Base-by-base conservation (phyloP, 2,888 invertebrate genomes). In the Schizotus pectinicornis region DNA sequence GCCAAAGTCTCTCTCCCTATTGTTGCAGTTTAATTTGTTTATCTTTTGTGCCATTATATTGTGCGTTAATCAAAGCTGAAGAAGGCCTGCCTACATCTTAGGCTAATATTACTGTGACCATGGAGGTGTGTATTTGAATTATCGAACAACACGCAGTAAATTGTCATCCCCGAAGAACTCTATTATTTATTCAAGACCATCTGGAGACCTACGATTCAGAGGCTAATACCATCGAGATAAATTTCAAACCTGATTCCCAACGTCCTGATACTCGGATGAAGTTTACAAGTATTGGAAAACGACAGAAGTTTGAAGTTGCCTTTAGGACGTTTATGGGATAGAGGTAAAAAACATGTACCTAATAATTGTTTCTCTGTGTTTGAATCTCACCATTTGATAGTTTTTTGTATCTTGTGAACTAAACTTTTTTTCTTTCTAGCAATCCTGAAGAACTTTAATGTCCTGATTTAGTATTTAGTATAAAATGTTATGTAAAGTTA, bases 271-370 rank as follows among this genome's bases (percentile, higher is more conserved):
- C 45, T 13, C 45, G 34, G 34, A n/a, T 45, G 14, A 45, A 34
- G 45, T 45, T 45, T 45, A 3, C 7, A 34, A 45, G 7, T 32
- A 9, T 12, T 45, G 45, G n/a, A 34, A 8, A 45, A 45, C 33
- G 45, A 45, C 33, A 7, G 13, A 14, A 9, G 3, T 45, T 45
- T 45, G 45, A 45, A 45, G 2, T 1, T 12, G 33, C 33, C 1
- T 45, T n/a, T 32, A 45, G 45, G 45, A 45, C 34, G 33, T 45
- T 45, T 32, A 33, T 45, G 33, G 45, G 45, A 32, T 45, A 45
- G n/a, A n/a, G n/a, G n/a, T n/a, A n/a, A n/a, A n/a, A n/a, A n/a
- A n/a, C n/a, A n/a, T n/a, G n/a, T n/a, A n/a, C n/a, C n/a, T n/a
- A n/a, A n/a, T n/a, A n/a, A n/a, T n/a, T n/a, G n/a, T n/a, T n/a